These are phyloP conservation scores for Porites lutea DNA, from an alignment of 64 coral and sea anemone species.

Conservation along the genomic window DNA sequence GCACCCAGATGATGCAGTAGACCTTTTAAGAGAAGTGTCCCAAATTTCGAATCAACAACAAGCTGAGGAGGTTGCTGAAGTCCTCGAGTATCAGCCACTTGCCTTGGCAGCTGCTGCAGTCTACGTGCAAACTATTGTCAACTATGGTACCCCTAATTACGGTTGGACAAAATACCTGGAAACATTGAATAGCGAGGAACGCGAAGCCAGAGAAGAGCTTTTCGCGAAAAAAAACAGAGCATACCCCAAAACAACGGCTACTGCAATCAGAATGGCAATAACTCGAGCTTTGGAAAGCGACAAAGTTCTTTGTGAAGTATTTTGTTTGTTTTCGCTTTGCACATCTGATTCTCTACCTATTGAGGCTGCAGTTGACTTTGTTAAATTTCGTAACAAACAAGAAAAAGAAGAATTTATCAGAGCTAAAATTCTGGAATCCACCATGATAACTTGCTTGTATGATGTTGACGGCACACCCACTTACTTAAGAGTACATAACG, in stretches of 20 bases:
- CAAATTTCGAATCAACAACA: constrained; percentile 1
- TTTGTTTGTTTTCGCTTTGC: constrained; percentile 45
- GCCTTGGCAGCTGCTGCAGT: constrained; percentile 8
- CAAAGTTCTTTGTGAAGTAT: constrained; percentile 10
- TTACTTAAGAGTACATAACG: constrained; percentile 44
- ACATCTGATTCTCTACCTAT: constrained; percentile 44
- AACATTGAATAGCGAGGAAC: constrained; percentile 34
- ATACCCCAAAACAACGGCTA: constrained; percentile 53
- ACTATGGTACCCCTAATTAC: not conserved
- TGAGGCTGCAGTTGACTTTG: constrained; percentile 53
- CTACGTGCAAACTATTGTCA: constrained; percentile 21
- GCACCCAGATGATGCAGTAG: constrained; percentile 3
- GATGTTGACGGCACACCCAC: not conserved
- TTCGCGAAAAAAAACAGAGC: constrained; percentile 23
- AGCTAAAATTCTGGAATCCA: constrained; percentile 1
- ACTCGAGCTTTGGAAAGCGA: constrained; percentile 8
- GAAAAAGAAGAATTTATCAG: constrained; percentile 34
- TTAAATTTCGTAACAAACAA: not conserved
- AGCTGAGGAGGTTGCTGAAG: constrained; percentile 19
- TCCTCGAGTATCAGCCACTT: constrained; percentile 31
- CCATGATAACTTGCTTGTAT: constrained; percentile 18
- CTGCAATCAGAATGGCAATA: constrained; percentile 55
- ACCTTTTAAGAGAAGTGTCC: constrained; percentile 13
- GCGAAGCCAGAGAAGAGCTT: constrained; percentile 33
- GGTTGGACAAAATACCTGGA: constrained; percentile 45